Conservation (phyloP, 2,113 vertebrate species). For the Canis aureus region DNA sequence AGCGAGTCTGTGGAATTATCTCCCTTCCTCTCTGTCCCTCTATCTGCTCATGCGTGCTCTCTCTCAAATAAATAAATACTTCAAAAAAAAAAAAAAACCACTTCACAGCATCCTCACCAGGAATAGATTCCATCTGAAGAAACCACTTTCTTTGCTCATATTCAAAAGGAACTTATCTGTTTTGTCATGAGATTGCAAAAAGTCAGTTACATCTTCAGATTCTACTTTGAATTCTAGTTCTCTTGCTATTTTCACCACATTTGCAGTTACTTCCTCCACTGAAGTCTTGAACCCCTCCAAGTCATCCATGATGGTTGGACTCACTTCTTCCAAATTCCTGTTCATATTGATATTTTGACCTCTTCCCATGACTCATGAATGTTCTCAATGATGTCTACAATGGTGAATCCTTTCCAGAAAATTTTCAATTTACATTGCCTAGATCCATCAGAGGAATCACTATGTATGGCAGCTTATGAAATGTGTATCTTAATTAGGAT, state of each 20-base stretch:
- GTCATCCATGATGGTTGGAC: background rate
- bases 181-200: background rate
- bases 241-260: background rate
- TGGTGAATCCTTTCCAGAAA: background rate
- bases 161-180: background rate
- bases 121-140: background rate
- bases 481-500: background rate
- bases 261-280: background rate
- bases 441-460: background rate
- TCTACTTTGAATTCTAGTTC: background rate
- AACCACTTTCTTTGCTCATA: background rate
- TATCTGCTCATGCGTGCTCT: background rate
- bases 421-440: background rate
- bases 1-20: background rate
- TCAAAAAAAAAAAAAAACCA: background rate
- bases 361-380: background rate
- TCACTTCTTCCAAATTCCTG: background rate
- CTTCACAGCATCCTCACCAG: background rate
- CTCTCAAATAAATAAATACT: background rate
- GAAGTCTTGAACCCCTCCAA: background rate
- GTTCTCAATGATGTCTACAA: background rate
- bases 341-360: background rate
- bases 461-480: background rate
- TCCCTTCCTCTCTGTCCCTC: background rate
- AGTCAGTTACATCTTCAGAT: background rate